phyloP scores from a whole-genome alignment of 1,140 invertebrate species.

The Yoshiicerus persimilis region DNA sequence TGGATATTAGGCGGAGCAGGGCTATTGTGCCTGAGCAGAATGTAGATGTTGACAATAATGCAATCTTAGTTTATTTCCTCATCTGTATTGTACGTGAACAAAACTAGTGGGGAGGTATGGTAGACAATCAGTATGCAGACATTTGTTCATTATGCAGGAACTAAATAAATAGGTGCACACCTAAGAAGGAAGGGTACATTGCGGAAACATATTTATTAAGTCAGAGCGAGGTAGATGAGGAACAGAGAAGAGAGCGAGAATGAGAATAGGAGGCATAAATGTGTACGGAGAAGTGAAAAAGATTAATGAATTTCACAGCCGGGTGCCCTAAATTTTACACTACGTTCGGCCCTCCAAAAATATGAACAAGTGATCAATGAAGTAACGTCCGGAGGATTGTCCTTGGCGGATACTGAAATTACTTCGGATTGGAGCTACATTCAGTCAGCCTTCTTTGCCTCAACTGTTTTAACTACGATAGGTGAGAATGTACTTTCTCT shows the following conservation, averaged over 20 bases:
- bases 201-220: background rate
- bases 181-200: background rate
- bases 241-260: background rate
- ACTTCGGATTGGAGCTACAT: conserved; percentile 69
- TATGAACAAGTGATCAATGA: conserved; percentile 57
- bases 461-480: conserved; percentile 80
- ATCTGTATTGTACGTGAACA: background rate
- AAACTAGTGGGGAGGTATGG: background rate
- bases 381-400: conserved; percentile 47
- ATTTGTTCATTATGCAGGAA: background rate
- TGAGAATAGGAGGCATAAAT: background rate
- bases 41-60: too few relatives aligned
- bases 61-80: background rate
- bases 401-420: conserved; percentile 45
- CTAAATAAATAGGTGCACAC: background rate
- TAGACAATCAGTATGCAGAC: background rate
- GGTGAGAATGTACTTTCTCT: conserved; percentile 59
- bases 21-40: too few relatives aligned
- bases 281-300: background rate
- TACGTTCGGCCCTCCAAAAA: conserved; percentile 61
- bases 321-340: conserved; percentile 29
- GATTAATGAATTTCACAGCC: conserved; percentile 19
- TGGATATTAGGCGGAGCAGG: too few relatives aligned
- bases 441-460: conserved; percentile 80
- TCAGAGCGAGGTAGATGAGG: background rate